phyloP scores from a whole-genome alignment of 2,888 invertebrate genomes.

The Amphipoea lucens region DNA sequence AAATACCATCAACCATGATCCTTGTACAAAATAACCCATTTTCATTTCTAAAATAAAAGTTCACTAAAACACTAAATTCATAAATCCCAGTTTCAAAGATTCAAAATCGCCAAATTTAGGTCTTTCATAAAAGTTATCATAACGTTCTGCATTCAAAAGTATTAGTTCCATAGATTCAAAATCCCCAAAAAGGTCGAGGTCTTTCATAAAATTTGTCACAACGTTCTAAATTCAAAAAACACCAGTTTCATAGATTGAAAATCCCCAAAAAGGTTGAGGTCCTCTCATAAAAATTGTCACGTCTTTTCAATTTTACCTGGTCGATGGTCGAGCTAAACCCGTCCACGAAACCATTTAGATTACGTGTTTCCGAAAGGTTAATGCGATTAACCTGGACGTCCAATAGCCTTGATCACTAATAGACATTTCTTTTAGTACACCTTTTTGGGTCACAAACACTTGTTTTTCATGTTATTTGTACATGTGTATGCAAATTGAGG shows the following conservation, averaged over 20 bases:
- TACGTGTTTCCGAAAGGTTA: conserved; percentile 59
- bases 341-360: conserved; percentile 55
- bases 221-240: conserved; percentile 1
- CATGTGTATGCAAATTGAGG: background rate
- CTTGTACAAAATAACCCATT: no score
- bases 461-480: background rate
- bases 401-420: conserved; percentile 42
- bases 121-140: background rate
- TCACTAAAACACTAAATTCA: background rate
- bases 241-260: background rate
- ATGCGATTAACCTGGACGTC: conserved; percentile 50
- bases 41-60: background rate
- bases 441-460: conserved; percentile 16
- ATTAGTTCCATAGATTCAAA: background rate
- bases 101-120: background rate
- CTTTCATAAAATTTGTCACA: background rate
- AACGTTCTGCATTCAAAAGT: background rate
- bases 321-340: conserved; percentile 38
- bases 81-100: background rate
- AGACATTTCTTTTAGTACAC: conserved; percentile 39
- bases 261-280: conserved; percentile 11
- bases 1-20: background rate
- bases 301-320: conserved; percentile 41
- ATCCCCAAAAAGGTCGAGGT: background rate
- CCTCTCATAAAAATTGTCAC: conserved; percentile 1